Percentiles rank a stretch among this genome's conserved stretches.
Conservation (phyloP, 2,797 vertebrate genomes). For the Poeciliopsis presidionis region DNA sequence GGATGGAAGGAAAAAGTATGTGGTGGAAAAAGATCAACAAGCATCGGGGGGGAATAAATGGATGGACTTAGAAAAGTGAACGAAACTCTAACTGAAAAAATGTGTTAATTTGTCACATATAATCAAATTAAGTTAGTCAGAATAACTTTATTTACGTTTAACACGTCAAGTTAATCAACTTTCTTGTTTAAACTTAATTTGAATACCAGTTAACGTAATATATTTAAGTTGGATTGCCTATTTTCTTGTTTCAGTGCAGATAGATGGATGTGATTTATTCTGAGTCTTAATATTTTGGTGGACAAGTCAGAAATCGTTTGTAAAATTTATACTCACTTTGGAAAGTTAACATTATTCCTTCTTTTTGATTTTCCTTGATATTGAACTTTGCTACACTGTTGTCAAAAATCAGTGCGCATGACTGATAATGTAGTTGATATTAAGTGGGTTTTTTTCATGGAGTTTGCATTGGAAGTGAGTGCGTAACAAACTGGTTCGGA, state of each 20-base stretch:
- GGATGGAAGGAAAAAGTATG: not conserved
- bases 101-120: too few species aligned
- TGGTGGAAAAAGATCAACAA: not conserved
- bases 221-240: too few species aligned
- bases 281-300: not conserved
- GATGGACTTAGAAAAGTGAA: too few species aligned
- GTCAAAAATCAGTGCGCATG: not conserved
- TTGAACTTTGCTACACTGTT: not conserved
- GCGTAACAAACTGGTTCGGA: conserved; percentile 43
- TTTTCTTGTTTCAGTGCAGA: not conserved
- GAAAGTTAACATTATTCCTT: not conserved
- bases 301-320: not conserved
- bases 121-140: too few species aligned
- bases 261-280: not conserved
- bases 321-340: not conserved
- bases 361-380: not conserved
- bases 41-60: not conserved
- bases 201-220: too few species aligned
- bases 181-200: too few species aligned
- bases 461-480: conserved; percentile 36
- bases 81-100: too few species aligned
- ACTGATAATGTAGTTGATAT: not conserved
- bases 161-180: too few species aligned
- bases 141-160: too few species aligned
- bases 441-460: not conserved